phyloP scores from a whole-genome alignment of 64 coral and sea anemone species.

The Acropora yongei region DNA sequence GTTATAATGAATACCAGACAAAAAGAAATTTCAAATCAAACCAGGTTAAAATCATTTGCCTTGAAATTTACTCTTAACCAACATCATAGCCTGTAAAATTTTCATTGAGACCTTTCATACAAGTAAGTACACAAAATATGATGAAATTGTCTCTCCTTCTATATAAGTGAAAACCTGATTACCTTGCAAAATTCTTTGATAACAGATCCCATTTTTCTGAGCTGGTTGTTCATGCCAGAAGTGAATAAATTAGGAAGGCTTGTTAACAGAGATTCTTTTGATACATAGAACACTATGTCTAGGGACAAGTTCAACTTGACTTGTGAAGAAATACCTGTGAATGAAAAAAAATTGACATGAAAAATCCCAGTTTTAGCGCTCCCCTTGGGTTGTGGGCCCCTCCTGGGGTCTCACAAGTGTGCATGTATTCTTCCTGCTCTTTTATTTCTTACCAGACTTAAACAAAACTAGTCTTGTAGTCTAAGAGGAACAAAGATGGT shows the following conservation, averaged over 20 bases:
- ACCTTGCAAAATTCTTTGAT: constrained; percentile 63
- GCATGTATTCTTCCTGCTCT: too few relatives aligned
- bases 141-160: background rate
- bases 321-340: background rate
- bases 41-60: too few relatives aligned
- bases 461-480: too few relatives aligned
- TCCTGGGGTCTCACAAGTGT: too few relatives aligned
- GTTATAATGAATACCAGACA: too few relatives aligned
- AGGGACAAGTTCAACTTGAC: constrained; percentile 15
- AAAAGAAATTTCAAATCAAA: too few relatives aligned
- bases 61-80: too few relatives aligned
- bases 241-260: constrained; percentile 52
- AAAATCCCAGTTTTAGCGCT: too few relatives aligned
- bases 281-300: constrained; percentile 44
- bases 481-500: too few relatives aligned
- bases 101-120: background rate
- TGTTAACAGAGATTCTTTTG: background rate
- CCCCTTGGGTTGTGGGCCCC: too few relatives aligned
- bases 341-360: background rate
- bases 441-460: too few relatives aligned
- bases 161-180: background rate
- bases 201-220: constrained; percentile 39
- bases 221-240: constrained; percentile 36
- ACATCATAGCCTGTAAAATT: too few relatives aligned
- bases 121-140: background rate